Base-by-base conservation (phyloP, 2,888 invertebrate species). In the Parascotia fuliginaria region DNA sequence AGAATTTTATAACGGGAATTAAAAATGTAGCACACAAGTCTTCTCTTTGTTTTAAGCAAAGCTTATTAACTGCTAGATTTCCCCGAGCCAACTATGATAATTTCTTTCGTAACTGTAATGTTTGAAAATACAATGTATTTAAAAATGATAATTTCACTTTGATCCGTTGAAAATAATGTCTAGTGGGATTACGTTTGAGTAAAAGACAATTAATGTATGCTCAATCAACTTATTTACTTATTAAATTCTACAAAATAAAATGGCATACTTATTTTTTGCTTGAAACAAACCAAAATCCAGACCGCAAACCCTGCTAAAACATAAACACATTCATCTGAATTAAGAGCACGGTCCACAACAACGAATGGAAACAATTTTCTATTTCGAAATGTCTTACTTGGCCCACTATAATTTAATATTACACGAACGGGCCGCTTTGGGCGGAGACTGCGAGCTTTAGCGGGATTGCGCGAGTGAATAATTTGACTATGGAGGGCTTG, bases 391-490 rank as follows among this genome's bases (percentile, higher is more conserved):
- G 82, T 81, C 82, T 84, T 86, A 81, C 64, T 70, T 70, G 85
- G 83, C 76, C 83, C 81, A 85, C 87, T 89, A 87, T 89, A 89
- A 89, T 89, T 89, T 89, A 90, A 90, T 90, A 89, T 89, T 89
- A 89, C 88, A 88, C 82, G 82, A 86, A 71, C 81, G 62, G 70
- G 65, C 62, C 68, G 71, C 68, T 70, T 60, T 70, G 68, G 64
- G 75, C 73, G 68, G 77, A 73, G 84, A 77, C 77, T 77, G 81
- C 76, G 78, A 81, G 89, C 85, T 85, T 83, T 85, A 81, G 79
- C 81, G 66, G 87, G 87, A 85, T 89, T 87, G 87, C 79, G 81
- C 81, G 81, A 87, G 87, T 88, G 89, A 89, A 87, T 90, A 90
- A 90, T 90, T 89, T 88, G 84, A 87, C 84, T 89, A 84, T 83